Evolutionary conservation across 2,797 vertebrate species (phyloP).

Genomic region (Choloepus didactylus): DNA sequence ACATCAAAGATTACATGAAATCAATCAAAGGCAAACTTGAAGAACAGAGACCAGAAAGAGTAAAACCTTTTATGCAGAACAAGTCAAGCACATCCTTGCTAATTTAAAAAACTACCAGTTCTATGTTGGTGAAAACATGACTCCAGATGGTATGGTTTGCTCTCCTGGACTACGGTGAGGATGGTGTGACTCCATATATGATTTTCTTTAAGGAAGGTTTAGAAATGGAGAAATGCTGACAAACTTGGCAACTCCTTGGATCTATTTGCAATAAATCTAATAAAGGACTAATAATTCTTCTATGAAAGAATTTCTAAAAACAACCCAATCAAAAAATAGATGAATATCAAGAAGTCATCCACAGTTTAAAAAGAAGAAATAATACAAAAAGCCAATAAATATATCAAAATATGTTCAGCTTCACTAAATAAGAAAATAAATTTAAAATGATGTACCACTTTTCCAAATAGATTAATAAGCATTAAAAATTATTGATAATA

Average conservation of each 20-base stretch:
- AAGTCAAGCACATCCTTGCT: too few species aligned
- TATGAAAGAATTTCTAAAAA: constrained; percentile 17
- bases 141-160: too few species aligned
- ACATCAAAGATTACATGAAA: too few species aligned
- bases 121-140: too few species aligned
- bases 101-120: too few species aligned
- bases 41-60: too few species aligned
- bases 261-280: constrained; percentile 23
- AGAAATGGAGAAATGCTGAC: too few species aligned
- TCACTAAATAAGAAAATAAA: not conserved
- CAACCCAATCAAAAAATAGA: not conserved
- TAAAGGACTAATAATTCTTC: not conserved
- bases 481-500: constrained; percentile 10
- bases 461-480: not conserved
- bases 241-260: not conserved
- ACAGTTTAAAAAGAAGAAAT: not conserved
- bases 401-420: not conserved
- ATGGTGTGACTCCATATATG: too few species aligned
- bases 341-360: not conserved
- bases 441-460: not conserved
- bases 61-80: too few species aligned
- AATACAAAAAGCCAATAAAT: not conserved
- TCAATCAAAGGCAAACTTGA: too few species aligned
- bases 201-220: too few species aligned
- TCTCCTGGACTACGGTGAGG: too few species aligned